Evolutionary conservation across 2,888 invertebrate species (phyloP).

Genomic region (Chydorus sphaericus): DNA sequence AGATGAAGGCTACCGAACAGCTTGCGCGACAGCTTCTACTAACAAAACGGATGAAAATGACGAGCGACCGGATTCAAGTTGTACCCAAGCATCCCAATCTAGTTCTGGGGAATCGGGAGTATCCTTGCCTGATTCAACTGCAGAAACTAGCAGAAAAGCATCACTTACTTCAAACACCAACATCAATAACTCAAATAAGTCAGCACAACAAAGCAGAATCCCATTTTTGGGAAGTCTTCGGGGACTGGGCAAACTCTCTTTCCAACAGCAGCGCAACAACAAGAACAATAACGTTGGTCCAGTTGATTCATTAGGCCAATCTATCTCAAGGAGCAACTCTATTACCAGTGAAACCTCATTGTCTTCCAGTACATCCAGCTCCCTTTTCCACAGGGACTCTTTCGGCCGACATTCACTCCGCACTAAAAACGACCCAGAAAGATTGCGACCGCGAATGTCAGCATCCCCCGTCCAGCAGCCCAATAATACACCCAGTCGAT

Average conservation of each 20-base stretch:
- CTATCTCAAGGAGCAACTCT: no score
- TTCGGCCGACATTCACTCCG: constrained; percentile 23
- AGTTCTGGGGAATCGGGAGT: constrained; percentile 14
- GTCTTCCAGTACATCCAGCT: not conserved
- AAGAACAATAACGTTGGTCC: constrained; percentile 34
- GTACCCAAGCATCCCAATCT: constrained; percentile 22
- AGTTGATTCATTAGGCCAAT: no score
- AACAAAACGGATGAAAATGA: constrained; percentile 7
- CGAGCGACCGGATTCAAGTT: constrained; percentile 26
- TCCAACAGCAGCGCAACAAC: not conserved
- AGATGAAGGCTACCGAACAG: constrained; percentile 26
- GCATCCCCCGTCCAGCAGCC: no score
- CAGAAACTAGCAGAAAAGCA: no score
- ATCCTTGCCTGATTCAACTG: not conserved
- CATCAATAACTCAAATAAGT: no score
- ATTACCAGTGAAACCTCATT: no score
- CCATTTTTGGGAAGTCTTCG: constrained; percentile 11
- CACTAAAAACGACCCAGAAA: constrained; percentile 24
- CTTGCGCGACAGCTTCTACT: constrained; percentile 19
- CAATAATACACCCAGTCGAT: no score
- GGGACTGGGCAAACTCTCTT: not conserved
- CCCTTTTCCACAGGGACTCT: constrained; percentile 1
- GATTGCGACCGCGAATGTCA: no score
- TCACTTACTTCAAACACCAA: no score
- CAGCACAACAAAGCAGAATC: not conserved